These are phyloP conservation scores for Rhyzopertha dominica DNA, from an alignment of 1,140 invertebrate species.

Conservation along the genomic window DNA sequence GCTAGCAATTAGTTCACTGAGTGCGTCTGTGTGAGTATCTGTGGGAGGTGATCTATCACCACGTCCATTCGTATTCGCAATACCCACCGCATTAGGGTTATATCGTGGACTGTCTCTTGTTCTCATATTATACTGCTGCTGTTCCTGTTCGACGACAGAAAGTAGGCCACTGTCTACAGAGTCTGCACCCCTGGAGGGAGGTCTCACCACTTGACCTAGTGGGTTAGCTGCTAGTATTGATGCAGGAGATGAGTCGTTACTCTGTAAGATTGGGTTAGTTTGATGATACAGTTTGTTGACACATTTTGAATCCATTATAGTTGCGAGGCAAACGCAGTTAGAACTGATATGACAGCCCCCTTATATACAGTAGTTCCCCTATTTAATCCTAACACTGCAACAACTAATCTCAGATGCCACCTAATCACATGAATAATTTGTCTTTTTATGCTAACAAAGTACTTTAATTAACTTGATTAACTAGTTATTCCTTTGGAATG, in stretches of 20 bases:
- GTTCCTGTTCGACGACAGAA: conserved; percentile 46
- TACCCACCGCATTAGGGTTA: conserved; percentile 48
- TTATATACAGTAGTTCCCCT: too few relatives aligned
- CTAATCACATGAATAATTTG: too few relatives aligned
- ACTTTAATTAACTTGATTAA: too few relatives aligned
- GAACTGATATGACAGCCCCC: too few relatives aligned
- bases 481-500: too few relatives aligned
- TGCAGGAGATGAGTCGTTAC: conserved; percentile 29
- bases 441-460: too few relatives aligned
- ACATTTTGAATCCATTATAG: too few relatives aligned
- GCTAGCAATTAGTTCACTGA: conserved; percentile 43
- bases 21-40: conserved; percentile 38
- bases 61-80: conserved; percentile 23
- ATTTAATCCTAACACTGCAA: too few relatives aligned
- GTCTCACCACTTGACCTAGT: conserved; percentile 35
- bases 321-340: too few relatives aligned
- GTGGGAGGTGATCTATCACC: conserved; percentile 20
- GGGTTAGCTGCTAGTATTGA: conserved; percentile 36
- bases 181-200: conserved; percentile 36
- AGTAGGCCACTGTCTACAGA: conserved; percentile 46
- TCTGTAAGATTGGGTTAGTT: conserved; percentile 32
- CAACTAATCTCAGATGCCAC: too few relatives aligned
- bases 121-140: conserved; percentile 25
- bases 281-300: too few relatives aligned
- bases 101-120: conserved; percentile 39